Evolutionary conservation across 2,888 invertebrate species (phyloP), one percentile per base, ranked within the genome.

Genomic region (Stramonita haemastoma): DNA sequence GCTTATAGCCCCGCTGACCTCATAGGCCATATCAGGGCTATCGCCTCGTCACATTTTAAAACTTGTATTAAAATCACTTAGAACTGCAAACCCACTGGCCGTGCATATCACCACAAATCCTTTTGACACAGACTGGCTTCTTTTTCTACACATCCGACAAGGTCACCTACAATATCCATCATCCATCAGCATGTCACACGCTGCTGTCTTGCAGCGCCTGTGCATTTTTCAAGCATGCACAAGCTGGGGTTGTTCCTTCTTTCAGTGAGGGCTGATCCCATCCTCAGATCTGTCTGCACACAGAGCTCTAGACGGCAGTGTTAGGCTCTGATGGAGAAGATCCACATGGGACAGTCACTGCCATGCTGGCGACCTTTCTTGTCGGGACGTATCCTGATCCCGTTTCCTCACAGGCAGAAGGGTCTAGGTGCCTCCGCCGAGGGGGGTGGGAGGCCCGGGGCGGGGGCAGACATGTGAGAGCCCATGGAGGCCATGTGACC

Each of bases 401-500:
- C 17, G 2, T 60, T 19, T 19, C 8, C n/a, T 73, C n/a, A n/a
- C 73, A 2, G n/a, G 15, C 32, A 79, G 15, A 15, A 79, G 77
- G 57, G 56, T 85, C 29, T 57, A 56, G 56, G 56, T 29, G 5
- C 60, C 86, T 29, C 86, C 86, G 66, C 56, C 22, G 86, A 56
- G 22, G 86, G 32, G 6, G 86, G 86, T 46, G 89, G 89, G 17
- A 89, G 60, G 22, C 89, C 89, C 15, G 89, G n/a, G 26, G 85
- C 85, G 19, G 89, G 46, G 0, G 46, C 85, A 0, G 89, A 46
- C 85, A 89, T 84, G 73, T 89, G 89, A 17, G 89, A 84, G 60
- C 89, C 89, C 89, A 88, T 88, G 66, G 88, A 70, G 34, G 88
- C 88, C 88, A 89, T 89, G 85, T 89, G 89, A 6, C 89, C 85